phyloP scores from a whole-genome alignment of 2,888 invertebrate genomes.

The Alviniconcha strummeri region DNA sequence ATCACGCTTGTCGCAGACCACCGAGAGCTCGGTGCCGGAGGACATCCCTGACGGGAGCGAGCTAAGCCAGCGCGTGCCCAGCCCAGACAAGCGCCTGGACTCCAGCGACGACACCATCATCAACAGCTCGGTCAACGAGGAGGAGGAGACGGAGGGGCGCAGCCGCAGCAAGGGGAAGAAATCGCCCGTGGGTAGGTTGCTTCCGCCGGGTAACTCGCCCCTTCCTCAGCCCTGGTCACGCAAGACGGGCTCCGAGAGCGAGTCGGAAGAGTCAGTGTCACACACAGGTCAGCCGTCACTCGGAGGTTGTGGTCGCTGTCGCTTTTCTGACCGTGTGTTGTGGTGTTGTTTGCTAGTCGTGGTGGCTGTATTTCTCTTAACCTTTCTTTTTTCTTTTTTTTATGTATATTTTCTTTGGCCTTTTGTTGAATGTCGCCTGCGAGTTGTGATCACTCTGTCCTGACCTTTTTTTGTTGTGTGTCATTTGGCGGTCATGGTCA shows the following conservation, averaged over 20 bases:
- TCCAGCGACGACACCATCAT: constrained; percentile 59
- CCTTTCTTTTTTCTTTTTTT: no score
- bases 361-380: no score
- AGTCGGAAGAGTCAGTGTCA: constrained; percentile 67
- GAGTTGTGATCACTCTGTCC: no score
- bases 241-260: constrained; percentile 63
- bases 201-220: constrained; percentile 45
- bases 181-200: constrained; percentile 46
- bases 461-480: no score
- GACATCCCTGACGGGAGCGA: constrained; percentile 48
- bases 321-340: neutral
- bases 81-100: constrained; percentile 35
- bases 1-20: constrained; percentile 39
- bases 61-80: neutral
- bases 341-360: neutral
- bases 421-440: neutral
- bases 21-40: constrained; percentile 62
- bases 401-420: neutral
- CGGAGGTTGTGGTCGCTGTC: neutral
- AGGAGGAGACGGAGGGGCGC: constrained; percentile 50
- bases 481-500: no score
- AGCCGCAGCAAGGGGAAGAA: constrained; percentile 49
- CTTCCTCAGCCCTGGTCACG: constrained; percentile 45
- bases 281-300: constrained; percentile 54
- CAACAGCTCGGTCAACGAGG: constrained; percentile 56